phyloP scores from a whole-genome alignment of 92 coral and sea anemone species.

The Isaurus tuberculatus region DNA sequence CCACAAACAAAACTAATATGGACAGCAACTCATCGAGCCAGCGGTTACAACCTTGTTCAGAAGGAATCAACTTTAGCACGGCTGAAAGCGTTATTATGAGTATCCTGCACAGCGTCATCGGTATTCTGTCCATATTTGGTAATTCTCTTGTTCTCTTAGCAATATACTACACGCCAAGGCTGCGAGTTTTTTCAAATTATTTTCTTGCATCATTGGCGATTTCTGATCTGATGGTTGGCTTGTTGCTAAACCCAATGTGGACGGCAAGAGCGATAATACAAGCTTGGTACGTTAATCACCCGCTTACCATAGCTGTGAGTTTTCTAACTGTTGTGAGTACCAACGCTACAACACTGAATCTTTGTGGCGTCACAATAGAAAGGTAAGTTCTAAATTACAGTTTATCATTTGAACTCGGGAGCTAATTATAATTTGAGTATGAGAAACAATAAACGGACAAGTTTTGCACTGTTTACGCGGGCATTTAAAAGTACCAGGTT shows the following conservation, averaged over 20 bases:
- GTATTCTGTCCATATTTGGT: slow-evolving; percentile 40
- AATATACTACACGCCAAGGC: slow-evolving; percentile 24
- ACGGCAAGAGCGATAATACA: slow-evolving; percentile 25
- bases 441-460: too few relatives aligned
- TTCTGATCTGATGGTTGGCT: slow-evolving; percentile 33
- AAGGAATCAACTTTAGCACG: neutral
- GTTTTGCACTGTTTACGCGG: too few relatives aligned
- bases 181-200: slow-evolving; percentile 16
- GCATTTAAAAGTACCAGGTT: too few relatives aligned
- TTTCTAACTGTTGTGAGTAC: slow-evolving; percentile 27
- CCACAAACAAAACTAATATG: neutral
- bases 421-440: too few relatives aligned
- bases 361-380: slow-evolving; percentile 41
- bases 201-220: slow-evolving; percentile 36
- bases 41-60: neutral
- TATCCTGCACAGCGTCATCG: slow-evolving; percentile 9
- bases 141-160: slow-evolving; percentile 19
- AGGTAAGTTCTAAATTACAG: neutral
- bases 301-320: slow-evolving; percentile 15
- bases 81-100: slow-evolving; percentile 14
- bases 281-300: slow-evolving; percentile 30
- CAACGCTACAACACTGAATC: slow-evolving; percentile 37
- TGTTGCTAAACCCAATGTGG: slow-evolving; percentile 34
- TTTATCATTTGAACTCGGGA: too few relatives aligned
- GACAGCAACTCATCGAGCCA: neutral